phyloP scores from a whole-genome alignment of 2,113 vertebrate species.

The Trichomycterus rosablanca region DNA sequence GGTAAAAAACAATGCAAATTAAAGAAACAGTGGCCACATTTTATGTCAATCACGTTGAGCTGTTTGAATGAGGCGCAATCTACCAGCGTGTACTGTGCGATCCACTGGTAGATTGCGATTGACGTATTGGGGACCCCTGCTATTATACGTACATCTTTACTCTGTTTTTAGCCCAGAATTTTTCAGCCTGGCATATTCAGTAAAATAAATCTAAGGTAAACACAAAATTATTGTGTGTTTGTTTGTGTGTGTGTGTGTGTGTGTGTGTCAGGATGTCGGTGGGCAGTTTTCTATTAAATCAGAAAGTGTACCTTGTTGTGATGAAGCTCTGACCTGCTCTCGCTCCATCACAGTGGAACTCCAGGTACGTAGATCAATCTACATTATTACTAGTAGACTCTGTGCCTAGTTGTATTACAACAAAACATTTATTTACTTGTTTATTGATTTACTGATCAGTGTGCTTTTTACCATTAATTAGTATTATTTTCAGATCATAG shows the following conservation, averaged over 20 bases:
- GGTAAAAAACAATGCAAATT: no score
- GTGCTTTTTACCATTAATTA: no score
- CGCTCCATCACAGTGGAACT: conserved; percentile 67
- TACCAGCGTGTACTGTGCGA: no score
- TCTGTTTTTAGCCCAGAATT: no score
- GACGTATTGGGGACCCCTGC: no score
- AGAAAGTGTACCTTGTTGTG: conserved; percentile 79
- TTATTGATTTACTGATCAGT: not conserved
- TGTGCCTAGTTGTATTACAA: not conserved
- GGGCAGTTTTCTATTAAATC: conserved; percentile 70
- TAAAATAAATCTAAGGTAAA: no score
- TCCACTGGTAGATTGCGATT: no score
- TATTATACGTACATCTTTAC: no score
- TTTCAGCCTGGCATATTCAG: no score
- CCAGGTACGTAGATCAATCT: conserved; percentile 52
- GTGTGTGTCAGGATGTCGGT: conserved; percentile 66
- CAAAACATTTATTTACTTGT: not conserved
- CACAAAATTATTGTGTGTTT: conserved; percentile 1
- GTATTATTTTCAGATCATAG: not conserved
- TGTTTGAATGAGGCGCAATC: no score
- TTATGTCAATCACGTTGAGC: no score
- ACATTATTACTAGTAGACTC: not conserved
- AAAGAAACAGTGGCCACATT: no score
- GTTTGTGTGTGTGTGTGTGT: not conserved
- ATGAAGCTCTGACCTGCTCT: conserved; percentile 76